These are phyloP conservation scores for Sitophilus oryzae DNA, from an alignment of 1,140 invertebrate species.

Conservation along the genomic window DNA sequence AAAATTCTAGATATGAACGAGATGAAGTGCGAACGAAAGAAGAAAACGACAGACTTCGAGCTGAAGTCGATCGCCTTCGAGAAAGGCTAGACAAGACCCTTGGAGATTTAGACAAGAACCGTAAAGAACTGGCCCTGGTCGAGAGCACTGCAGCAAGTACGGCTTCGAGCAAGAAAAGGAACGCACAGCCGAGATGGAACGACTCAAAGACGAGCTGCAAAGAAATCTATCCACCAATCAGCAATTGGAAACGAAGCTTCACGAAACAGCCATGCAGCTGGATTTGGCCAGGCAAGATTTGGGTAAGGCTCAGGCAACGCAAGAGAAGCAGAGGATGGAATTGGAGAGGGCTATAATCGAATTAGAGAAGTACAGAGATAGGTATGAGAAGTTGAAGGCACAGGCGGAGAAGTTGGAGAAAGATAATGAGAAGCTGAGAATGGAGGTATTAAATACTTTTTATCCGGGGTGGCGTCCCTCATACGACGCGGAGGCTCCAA, in stretches of 20 bases:
- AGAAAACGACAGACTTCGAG: conserved; percentile 71
- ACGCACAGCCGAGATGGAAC: conserved; percentile 54
- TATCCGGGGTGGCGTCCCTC: too few species aligned
- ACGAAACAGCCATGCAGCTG: conserved; percentile 71
- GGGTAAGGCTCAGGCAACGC: conserved; percentile 60
- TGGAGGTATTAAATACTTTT: too few species aligned
- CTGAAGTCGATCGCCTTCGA: conserved; percentile 76
- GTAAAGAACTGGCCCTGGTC: conserved; percentile 67
- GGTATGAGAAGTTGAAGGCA: conserved; percentile 73
- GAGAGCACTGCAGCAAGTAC: conserved; percentile 78
- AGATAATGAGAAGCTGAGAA: conserved; percentile 66
- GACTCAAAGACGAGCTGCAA: conserved; percentile 68
- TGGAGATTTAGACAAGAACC: conserved; percentile 67
- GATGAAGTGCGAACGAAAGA: conserved; percentile 63
- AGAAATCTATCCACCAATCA: conserved; percentile 56
- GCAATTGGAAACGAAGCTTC: conserved; percentile 69
- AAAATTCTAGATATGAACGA: conserved; percentile 76
- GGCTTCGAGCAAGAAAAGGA: conserved; percentile 83
- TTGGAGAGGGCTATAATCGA: conserved; percentile 76
- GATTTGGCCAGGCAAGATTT: conserved; percentile 72
- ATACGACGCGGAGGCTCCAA: too few species aligned
- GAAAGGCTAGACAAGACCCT: conserved; percentile 76
- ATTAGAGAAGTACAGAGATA: conserved; percentile 76
- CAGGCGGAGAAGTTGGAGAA: conserved; percentile 63
- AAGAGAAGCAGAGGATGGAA: conserved; percentile 72